Evolutionary conservation across 2,888 invertebrate genomes (phyloP).

Genomic region (Bimastos eiseni): DNA sequence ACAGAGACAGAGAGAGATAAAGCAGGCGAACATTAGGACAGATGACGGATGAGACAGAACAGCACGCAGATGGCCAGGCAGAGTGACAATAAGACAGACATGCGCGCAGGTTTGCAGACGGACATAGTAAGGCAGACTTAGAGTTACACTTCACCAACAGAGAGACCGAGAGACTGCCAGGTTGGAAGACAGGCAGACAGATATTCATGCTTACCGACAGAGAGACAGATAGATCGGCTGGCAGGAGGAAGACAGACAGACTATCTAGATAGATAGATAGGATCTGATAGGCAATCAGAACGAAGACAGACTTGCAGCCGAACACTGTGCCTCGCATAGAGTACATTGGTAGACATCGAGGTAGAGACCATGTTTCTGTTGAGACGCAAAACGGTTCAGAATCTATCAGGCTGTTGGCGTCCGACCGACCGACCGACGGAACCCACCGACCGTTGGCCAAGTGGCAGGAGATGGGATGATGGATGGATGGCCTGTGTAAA

Average conservation of each 20-base stretch:
- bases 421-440: too few relatives aligned
- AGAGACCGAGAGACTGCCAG: not conserved
- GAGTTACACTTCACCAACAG: too few relatives aligned
- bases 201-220: not conserved
- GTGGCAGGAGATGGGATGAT: constrained; percentile 4
- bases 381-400: not conserved
- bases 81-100: too few relatives aligned
- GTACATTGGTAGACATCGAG: not conserved
- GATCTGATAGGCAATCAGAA: too few relatives aligned
- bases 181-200: not conserved
- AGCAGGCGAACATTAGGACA: not conserved
- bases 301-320: not conserved
- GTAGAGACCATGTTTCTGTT: not conserved
- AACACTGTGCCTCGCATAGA: too few relatives aligned
- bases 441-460: not conserved
- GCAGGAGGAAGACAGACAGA: not conserved
- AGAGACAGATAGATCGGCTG: not conserved
- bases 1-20: not conserved
- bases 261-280: not conserved
- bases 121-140: too few relatives aligned
- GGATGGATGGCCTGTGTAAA: not conserved
- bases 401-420: not conserved
- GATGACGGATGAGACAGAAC: too few relatives aligned
- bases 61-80: too few relatives aligned
- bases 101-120: too few relatives aligned